Percentiles rank a stretch among this genome's conserved stretches.
Evolutionary conservation across 1,140 invertebrate genomes (phyloP).

Genomic region (Scaptomyza pallida): DNA sequence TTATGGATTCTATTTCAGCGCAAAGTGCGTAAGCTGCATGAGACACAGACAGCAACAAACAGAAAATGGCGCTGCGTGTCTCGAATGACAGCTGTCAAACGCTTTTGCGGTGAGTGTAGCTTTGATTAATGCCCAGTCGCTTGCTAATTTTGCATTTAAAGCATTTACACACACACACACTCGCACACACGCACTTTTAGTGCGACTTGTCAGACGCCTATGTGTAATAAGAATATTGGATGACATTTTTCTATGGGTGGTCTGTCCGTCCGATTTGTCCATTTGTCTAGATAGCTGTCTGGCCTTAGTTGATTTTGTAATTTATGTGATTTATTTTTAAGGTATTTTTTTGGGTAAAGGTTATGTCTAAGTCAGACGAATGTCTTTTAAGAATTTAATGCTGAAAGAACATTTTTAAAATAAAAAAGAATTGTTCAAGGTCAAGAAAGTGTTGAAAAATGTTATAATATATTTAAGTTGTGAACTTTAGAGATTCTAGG

Average conservation of each 20-base stretch:
- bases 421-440: too few relatives aligned
- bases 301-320: constrained; percentile 23
- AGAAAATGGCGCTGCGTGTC: constrained; percentile 57
- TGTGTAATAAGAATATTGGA: constrained; percentile 23
- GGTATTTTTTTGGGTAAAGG: constrained; percentile 6
- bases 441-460: too few relatives aligned
- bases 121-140: constrained; percentile 69
- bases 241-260: constrained; percentile 40
- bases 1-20: constrained; percentile 56
- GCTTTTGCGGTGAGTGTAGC: constrained; percentile 42
- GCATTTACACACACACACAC: constrained; percentile 24
- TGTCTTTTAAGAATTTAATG: background rate
- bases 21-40: constrained; percentile 76
- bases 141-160: constrained; percentile 65
- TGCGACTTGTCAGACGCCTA: constrained; percentile 13
- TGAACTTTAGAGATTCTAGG: too few relatives aligned
- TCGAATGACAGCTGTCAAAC: constrained; percentile 76
- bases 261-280: constrained; percentile 4
- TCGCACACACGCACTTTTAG: constrained; percentile 12
- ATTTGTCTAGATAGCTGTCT: constrained; percentile 3
- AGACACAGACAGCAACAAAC: constrained; percentile 16
- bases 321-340: constrained; percentile 28
- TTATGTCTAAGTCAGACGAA: background rate
- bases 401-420: background rate
- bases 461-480: too few relatives aligned